Conservation (phyloP, 2,797 vertebrate genomes). For the Acanthis flammea region DNA sequence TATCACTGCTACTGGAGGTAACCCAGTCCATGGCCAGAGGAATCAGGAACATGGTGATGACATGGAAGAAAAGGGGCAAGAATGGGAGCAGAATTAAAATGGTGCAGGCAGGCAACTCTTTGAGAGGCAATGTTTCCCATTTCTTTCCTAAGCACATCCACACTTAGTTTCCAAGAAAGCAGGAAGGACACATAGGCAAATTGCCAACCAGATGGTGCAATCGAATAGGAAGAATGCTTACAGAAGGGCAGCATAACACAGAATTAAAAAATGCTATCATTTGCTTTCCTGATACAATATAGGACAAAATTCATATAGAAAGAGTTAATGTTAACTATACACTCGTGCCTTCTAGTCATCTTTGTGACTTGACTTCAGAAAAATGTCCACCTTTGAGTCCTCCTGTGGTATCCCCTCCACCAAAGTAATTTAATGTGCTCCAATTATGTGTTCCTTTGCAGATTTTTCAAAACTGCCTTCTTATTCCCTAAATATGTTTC, state of each 20-base stretch:
- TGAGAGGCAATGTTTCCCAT: background rate
- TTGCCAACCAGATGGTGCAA: slow-evolving; percentile 26
- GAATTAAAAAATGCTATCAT: background rate
- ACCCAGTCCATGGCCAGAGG: background rate
- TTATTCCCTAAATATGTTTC: background rate
- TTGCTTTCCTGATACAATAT: background rate
- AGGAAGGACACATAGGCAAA: slow-evolving; percentile 28
- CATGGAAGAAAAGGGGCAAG: background rate
- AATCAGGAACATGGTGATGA: background rate
- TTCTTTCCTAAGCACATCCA: background rate
- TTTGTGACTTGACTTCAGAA: background rate
- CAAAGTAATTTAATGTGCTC: background rate
- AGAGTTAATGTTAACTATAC: background rate
- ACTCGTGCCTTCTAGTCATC: background rate
- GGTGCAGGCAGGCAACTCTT: background rate
- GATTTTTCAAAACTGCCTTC: background rate
- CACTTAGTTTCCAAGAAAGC: slow-evolving; percentile 18
- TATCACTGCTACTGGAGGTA: background rate
- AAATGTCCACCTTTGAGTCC: background rate
- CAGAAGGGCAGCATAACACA: background rate
- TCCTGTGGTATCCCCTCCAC: background rate
- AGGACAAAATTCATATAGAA: background rate
- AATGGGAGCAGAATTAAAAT: background rate
- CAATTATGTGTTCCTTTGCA: background rate
- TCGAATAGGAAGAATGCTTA: background rate